Conservation (phyloP, 2,888 invertebrate species). For the Germaria angustata region DNA sequence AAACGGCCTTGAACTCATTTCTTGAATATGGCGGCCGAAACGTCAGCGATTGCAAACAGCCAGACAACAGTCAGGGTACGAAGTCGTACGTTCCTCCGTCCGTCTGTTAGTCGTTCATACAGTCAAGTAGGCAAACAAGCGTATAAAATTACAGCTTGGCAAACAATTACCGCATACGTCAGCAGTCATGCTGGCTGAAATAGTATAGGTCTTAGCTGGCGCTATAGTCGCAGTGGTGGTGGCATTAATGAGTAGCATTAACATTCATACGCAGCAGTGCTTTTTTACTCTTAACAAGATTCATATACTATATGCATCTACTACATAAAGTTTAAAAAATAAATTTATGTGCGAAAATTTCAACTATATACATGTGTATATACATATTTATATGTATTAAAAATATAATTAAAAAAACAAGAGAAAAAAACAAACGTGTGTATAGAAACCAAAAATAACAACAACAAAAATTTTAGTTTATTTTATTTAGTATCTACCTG, state of each 20-base stretch:
- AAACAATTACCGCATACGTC: constrained; percentile 46
- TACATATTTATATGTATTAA: no score
- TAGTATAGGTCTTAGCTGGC: constrained; percentile 25
- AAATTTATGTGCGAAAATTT: constrained; percentile 15
- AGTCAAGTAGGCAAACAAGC: constrained; percentile 20
- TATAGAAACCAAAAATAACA: constrained; percentile 10
- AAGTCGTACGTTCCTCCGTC: not conserved
- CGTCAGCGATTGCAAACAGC: constrained; percentile 13
- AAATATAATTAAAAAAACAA: no score
- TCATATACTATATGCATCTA: not conserved
- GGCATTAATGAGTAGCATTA: not conserved
- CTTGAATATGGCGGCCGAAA: constrained; percentile 50
- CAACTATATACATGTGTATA: not conserved
- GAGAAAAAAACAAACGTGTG: not conserved
- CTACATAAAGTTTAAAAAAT: no score
- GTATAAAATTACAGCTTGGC: constrained; percentile 24
- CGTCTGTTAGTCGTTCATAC: not conserved
- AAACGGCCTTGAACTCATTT: constrained; percentile 75
- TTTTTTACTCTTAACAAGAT: no score
- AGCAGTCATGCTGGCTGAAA: constrained; percentile 6
- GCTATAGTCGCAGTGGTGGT: not conserved
- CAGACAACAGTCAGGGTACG: not conserved
- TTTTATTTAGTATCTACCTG: not conserved
- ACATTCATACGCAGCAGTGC: not conserved
- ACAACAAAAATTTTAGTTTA: constrained; percentile 8